Conservation (phyloP, 2,888 invertebrate species). For the Capitulum mitella region DNA sequence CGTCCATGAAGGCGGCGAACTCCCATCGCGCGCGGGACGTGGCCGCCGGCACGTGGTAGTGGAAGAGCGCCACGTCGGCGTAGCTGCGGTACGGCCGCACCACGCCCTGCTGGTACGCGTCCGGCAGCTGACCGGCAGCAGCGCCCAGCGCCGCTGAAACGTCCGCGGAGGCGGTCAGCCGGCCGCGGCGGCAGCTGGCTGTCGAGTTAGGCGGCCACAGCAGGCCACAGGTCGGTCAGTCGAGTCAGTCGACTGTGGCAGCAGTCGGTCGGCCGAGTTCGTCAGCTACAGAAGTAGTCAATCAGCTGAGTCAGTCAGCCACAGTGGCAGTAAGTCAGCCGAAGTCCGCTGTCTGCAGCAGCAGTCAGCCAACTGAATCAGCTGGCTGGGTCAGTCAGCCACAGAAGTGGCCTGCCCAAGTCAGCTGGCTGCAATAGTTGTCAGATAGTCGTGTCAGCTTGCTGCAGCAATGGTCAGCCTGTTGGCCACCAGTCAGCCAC, state of each 20-base stretch:
- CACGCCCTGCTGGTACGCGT: slow-evolving; percentile 48
- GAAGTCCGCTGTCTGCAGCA: no score
- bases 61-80: slow-evolving; percentile 48
- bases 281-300: neutral
- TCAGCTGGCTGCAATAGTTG: no score
- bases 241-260: neutral
- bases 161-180: neutral
- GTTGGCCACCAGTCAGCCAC: no score
- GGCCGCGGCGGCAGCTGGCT: neutral
- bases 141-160: neutral
- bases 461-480: no score
- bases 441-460: no score
- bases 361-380: no score
- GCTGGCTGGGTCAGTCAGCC: no score
- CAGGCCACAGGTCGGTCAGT: neutral
- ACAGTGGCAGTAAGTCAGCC: no score
- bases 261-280: no score
- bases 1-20: slow-evolving; percentile 49
- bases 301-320: neutral
- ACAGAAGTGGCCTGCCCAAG: no score
- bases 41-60: slow-evolving; percentile 48
- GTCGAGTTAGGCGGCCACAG: neutral
- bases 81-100: slow-evolving; percentile 47
- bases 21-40: slow-evolving; percentile 49
- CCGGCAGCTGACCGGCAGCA: slow-evolving; percentile 40